Base-by-base conservation (phyloP, 2,888 invertebrate genomes). In the Buathra laborator region DNA sequence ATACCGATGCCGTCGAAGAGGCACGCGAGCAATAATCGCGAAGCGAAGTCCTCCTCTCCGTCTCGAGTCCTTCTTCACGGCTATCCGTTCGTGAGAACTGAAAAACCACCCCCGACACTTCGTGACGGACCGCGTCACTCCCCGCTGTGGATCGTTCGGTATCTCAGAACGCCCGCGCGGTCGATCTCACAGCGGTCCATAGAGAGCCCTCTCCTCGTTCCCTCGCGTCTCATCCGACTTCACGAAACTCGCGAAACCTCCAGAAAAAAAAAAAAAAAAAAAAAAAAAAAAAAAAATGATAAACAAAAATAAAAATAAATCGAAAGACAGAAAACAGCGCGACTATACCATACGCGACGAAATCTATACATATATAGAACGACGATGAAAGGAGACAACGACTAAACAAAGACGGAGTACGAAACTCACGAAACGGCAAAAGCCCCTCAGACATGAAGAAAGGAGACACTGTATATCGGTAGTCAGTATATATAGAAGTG, bases 91-190 rank as follows among this genome's bases (percentile, higher is more conserved):
- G 79, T 82, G 77, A 82, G 82, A 84, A 82, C 68, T 80, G 84
- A 84, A 82, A 84, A 84, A 82, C 84, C 66, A 86, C 84, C 84
- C 84, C 80, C 82, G 84, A 84, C 86, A 86, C 81, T 83, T 83
- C 64, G 76, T 81, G 80, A 81, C 80, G 72, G 71, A 80, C 78
- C 48, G 70, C 72, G 80, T 74, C 80, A 81, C 81, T 77, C 77
- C 77, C 78, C 67, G 67, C 72, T 74, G 80, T 37, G 83, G 77
- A 80, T 81, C 77, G 83, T 70, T 70, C 76, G 86, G 84, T 79
- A 86, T 83, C 71, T 71, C n/a, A 81, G 76, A 78, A 75, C 53
- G 62, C 80, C 74, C 24, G 70, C 46, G 74, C 75, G 74, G 66
- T 71, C 56, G 77, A 74, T 83, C 72, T 72, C 66, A 44, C 24